phyloP scores from a whole-genome alignment of 2,797 vertebrate genomes.

The Gymnothorax javanicus region DNA sequence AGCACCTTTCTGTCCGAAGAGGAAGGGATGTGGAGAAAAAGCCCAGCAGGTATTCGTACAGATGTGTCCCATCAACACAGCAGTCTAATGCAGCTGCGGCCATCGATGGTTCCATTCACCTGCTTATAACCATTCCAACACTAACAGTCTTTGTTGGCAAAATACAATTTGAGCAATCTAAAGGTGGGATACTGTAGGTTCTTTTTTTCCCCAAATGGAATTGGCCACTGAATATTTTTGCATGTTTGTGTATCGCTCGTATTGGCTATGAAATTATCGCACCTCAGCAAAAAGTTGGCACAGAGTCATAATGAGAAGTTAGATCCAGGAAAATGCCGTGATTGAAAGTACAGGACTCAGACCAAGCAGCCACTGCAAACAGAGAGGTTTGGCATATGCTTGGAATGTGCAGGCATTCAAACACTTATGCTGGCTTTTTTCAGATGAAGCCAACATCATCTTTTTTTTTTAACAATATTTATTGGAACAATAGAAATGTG shows the following conservation, averaged over 20 bases:
- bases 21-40: constrained; percentile 39
- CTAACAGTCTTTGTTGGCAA: constrained; percentile 11
- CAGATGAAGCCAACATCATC: neutral
- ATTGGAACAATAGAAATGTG: neutral
- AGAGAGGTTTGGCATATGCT: constrained; percentile 11
- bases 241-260: constrained; percentile 39
- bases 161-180: constrained; percentile 8
- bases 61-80: constrained; percentile 37
- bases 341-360: neutral
- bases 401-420: constrained; percentile 12
- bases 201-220: constrained; percentile 9
- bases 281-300: constrained; percentile 17
- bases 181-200: constrained; percentile 16
- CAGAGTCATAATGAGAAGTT: neutral
- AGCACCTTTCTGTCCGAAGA: constrained; percentile 50
- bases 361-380: neutral
- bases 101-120: neutral
- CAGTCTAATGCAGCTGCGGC: constrained; percentile 32
- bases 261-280: constrained; percentile 5
- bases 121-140: constrained; percentile 34
- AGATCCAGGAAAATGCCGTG: neutral
- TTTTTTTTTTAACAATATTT: neutral
- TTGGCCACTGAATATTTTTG: constrained; percentile 34
- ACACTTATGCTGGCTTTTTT: neutral
- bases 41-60: constrained; percentile 32